phyloP scores from a whole-genome alignment of 1,140 invertebrate genomes.

The Zaprionus ornatus region DNA sequence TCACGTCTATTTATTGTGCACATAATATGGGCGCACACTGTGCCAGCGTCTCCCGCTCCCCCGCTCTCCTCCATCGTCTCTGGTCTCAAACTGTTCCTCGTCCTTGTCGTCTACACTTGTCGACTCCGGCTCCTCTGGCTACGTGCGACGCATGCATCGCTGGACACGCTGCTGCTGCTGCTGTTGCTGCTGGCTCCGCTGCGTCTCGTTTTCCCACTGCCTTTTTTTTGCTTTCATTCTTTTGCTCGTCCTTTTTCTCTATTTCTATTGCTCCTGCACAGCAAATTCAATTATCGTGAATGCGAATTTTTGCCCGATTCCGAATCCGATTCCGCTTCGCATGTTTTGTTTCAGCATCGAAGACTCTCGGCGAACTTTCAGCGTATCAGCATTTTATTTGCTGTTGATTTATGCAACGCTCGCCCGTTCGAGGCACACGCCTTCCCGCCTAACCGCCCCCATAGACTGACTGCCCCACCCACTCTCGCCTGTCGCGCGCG shows the following conservation, averaged over 20 bases:
- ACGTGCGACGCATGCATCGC: conserved; percentile 80
- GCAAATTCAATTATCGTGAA: conserved; percentile 82
- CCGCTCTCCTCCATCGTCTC: conserved; percentile 5
- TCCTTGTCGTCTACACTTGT: conserved; percentile 32
- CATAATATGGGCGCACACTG: conserved; percentile 81
- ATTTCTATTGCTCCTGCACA: conserved; percentile 60
- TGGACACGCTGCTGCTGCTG: conserved; percentile 60
- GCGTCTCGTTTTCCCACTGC: conserved; percentile 24
- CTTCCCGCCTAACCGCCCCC: background rate
- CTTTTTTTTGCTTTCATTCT: conserved; percentile 3
- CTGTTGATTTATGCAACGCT: conserved; percentile 80
- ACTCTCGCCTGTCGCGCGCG: conserved; percentile 13
- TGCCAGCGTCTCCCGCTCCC: conserved; percentile 44
- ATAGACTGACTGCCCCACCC: background rate
- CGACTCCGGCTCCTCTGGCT: conserved; percentile 62
- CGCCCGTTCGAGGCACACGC: conserved; percentile 1
- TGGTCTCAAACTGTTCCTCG: background rate
- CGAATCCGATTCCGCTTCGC: conserved; percentile 74
- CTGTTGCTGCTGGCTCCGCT: conserved; percentile 45
- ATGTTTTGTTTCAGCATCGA: conserved; percentile 77
- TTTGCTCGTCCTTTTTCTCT: conserved; percentile 32
- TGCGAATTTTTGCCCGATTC: conserved; percentile 77
- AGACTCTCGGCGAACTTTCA: conserved; percentile 75
- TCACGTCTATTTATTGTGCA: conserved; percentile 84
- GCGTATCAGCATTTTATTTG: conserved; percentile 83